phyloP scores from a whole-genome alignment of 2,113 vertebrate genomes.

The Gallinago undulata region DNA sequence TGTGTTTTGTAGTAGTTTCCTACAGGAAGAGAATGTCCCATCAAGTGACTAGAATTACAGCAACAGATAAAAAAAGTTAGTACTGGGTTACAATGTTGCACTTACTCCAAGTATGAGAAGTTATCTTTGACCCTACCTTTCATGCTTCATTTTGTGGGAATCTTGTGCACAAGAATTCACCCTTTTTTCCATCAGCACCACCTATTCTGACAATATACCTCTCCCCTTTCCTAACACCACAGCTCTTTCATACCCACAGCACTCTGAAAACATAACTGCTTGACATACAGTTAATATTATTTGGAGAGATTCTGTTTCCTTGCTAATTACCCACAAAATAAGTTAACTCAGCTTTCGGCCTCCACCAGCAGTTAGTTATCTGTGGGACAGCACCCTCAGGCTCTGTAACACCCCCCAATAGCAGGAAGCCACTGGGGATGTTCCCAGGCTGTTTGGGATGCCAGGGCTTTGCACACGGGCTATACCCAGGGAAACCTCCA shows the following conservation, averaged over 20 bases:
- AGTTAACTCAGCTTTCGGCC: not conserved
- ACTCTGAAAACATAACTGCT: not conserved
- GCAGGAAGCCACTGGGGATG: fast-evolving
- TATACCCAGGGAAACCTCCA: not conserved
- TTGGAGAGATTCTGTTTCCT: not conserved
- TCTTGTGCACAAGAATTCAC: fast-evolving
- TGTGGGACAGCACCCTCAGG: not conserved
- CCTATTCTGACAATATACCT: not conserved
- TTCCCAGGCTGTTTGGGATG: not conserved
- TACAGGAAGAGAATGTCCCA: not conserved
- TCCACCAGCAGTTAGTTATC: not conserved
- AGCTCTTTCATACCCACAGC: not conserved
- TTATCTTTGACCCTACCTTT: not conserved
- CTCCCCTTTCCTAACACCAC: not conserved
- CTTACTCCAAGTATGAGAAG: not conserved
- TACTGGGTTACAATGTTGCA: not conserved
- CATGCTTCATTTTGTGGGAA: not conserved
- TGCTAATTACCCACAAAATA: too few relatives aligned
- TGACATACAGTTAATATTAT: not conserved
- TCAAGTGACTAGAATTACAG: not conserved
- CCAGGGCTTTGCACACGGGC: fast-evolving
- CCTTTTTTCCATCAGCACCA: not conserved
- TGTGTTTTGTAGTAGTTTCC: not conserved
- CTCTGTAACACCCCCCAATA: not conserved
- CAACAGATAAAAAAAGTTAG: not conserved